Base-by-base conservation (phyloP, 2,888 invertebrate genomes). In the Drosophila fungiperda region DNA sequence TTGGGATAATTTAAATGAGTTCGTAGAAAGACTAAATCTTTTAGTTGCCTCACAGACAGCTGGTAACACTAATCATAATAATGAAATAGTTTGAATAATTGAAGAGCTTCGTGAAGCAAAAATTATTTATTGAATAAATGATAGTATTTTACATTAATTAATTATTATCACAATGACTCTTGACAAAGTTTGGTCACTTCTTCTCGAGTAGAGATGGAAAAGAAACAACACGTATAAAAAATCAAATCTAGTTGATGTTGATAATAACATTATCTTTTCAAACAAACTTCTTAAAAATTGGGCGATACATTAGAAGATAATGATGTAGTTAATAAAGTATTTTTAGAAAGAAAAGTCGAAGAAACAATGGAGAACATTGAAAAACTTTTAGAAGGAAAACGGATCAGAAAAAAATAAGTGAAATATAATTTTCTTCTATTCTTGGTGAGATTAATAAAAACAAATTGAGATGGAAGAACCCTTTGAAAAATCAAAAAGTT, bases 1-100 rank as follows among this genome's bases (percentile, higher is more conserved):
- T 72, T 85, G 82, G 83, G 79, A 88, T 73, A 76, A 87, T 78
- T 83, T 81, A 1, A 88, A 91, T 77, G 90, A 92, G 75, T 64
- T 91, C 42, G 80, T 90, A 40, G 83, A 89, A 49, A 70, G 92
- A 71, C 64, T 91, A 53, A 64, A 76, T 62, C 66, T 92, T n/a
- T 40, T 73, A n/a, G 53, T 77, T 57, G 59, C 70, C 7, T 76
- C 68, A 50, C 42, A 42, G n/a, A 9, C 42, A 42, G 62, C 65
- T 32, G 70, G 68, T 7, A 60, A 69, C 53, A 74, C 48, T 9
- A 66, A 66, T 60, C 73, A 74, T 58, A 68, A 68, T 49, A 74
- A 71, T 55, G 65, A 76, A 63, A 69, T 68, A 33, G 32, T 68
- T 23, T 75, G 70, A 15, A 74, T 74, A n/a, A 62, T 70, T 48